phyloP scores from a whole-genome alignment of 2,797 vertebrate species.

The Sciurus vulgaris region DNA sequence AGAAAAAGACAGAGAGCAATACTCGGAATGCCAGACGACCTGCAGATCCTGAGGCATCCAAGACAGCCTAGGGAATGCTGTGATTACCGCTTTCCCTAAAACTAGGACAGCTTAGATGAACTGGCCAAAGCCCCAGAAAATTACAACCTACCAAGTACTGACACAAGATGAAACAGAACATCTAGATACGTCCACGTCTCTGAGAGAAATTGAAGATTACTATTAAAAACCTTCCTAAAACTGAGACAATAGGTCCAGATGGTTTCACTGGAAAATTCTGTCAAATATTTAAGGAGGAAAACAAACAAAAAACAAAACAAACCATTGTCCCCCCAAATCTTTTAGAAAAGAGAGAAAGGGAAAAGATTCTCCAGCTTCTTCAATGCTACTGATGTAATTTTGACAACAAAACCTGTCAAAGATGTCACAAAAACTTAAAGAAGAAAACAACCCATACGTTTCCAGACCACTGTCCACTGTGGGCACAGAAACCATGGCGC shows the following conservation, averaged over 20 bases:
- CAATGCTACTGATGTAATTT: background rate
- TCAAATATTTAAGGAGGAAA: background rate
- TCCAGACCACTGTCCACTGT: background rate
- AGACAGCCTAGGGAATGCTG: accelerated
- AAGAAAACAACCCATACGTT: background rate
- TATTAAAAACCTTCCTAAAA: background rate
- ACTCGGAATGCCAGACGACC: background rate
- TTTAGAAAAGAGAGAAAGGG: background rate
- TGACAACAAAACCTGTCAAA: background rate
- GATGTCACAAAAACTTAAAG: background rate
- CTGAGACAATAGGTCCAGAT: background rate
- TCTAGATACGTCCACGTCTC: background rate
- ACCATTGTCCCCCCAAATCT: background rate
- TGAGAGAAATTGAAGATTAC: background rate
- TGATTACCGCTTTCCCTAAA: background rate
- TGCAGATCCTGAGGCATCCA: background rate
- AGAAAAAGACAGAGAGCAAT: background rate
- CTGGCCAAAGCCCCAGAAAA: background rate
- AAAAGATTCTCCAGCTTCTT: background rate
- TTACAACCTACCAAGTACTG: background rate
- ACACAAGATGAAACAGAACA: background rate
- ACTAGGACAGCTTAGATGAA: background rate
- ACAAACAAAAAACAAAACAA: background rate
- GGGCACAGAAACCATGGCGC: background rate
- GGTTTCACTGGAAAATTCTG: background rate